Evolutionary conservation across 2,888 invertebrate species (phyloP), one percentile per base, ranked within the genome.

Genomic region (Dysmachus trigonus): DNA sequence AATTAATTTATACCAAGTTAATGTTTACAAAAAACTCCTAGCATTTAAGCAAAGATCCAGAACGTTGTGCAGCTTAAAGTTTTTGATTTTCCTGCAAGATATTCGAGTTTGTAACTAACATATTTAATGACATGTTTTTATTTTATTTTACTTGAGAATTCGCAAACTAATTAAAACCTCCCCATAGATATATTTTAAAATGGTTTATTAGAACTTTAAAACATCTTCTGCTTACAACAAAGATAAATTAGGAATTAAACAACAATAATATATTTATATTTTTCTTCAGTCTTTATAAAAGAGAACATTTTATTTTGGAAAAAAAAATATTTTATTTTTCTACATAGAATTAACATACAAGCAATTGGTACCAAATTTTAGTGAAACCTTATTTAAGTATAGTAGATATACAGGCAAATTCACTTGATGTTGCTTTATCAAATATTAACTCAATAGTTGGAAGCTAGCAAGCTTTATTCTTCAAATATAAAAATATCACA

Each of bases 401-500:
- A 22, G 18, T 35, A 53, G 18, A 10, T 22, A 0, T 8, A 53
- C 22, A 62, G 62, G 62, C 62, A 62, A 62, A 10, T 62, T 62
- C 7, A 27, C 6, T 53, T 53, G 2, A 51, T 51, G 5, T 51
- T 22, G 8, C 22, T 53, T 22, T 62, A 62, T 62, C 13, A 62
- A 10, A 62, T 62, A 47, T 62, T 6, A 62, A 62, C 62, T 62
- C 13, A 62, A 62, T 13, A 8, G 62, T 62, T 62, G 62, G 62
- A 62, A 62, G 62, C 62, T 27, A 62, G 27, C 27, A 62, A 62
- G 10, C 10, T 22, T 10, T 62, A 38, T 35, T 35, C 38, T 38
- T 76, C 13, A 35, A 74, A 76, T 76, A 35, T 35, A 35, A 76
- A 76, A 76, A 76, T 76, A 76, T 76, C 76, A 76, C 76, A 76